Evolutionary conservation across 2,113 vertebrate genomes (phyloP).

Genomic region (Triplophysa dalaica): DNA sequence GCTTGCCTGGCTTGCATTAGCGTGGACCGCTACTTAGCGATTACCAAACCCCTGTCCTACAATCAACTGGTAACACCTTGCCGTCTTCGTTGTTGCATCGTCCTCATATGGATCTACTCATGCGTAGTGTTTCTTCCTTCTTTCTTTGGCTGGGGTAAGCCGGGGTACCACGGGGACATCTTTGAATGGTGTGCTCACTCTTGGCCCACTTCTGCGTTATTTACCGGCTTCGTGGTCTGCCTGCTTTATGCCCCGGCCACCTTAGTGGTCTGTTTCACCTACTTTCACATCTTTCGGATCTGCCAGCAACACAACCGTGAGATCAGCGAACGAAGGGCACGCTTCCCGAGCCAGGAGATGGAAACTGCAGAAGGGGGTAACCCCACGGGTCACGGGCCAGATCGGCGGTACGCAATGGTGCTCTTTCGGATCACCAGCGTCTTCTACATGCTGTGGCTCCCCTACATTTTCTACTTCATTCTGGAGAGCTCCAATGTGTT

Average conservation of each 20-base stretch:
- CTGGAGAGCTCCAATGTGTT: conserved; percentile 93
- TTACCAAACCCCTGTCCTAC: conserved; percentile 96
- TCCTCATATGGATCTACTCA: conserved; percentile 95
- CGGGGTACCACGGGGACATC: conserved; percentile 98
- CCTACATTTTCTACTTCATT: conserved; percentile 97
- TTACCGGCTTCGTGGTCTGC: conserved; percentile 96
- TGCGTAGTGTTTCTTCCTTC: conserved; percentile 92
- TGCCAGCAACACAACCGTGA: conserved; percentile 98
- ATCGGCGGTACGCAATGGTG: conserved; percentile 94
- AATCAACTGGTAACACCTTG: conserved; percentile 97
- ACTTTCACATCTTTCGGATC: conserved; percentile 98
- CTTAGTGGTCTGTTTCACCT: conserved; percentile 95
- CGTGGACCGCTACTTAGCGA: conserved; percentile 95
- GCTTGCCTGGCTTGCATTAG: conserved; percentile 96
- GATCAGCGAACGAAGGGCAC: conserved; percentile 90
- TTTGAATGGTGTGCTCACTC: conserved; percentile 97
- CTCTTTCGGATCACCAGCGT: conserved; percentile 97
- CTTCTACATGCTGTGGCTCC: conserved; percentile 97
- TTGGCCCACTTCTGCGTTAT: conserved; percentile 95
- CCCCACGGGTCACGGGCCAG: conserved; percentile 81
- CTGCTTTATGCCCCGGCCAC: conserved; percentile 95
- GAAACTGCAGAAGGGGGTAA: conserved; percentile 82
- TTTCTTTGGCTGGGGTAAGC: conserved; percentile 98
- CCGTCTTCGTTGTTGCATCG: conserved; percentile 90
- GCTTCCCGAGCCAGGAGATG: conserved; percentile 92